Conservation (phyloP, 2,888 invertebrate species). For the Gasteruption jaculator region DNA sequence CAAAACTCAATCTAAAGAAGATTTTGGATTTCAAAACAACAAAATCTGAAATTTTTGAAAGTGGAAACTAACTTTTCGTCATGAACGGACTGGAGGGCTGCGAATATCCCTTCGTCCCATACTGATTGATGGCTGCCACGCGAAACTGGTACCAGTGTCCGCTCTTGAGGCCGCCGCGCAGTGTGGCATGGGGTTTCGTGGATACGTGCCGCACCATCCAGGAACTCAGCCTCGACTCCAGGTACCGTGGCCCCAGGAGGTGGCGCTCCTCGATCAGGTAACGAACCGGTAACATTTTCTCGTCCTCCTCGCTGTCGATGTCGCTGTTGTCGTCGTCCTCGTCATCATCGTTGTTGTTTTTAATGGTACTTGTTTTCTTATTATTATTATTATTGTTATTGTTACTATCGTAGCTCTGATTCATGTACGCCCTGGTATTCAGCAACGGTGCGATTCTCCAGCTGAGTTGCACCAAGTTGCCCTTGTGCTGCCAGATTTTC, state of each 20-base stretch:
- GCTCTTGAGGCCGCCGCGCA: conserved; percentile 60
- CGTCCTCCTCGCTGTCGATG: neutral
- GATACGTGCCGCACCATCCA: conserved; percentile 58
- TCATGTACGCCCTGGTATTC: too few species aligned
- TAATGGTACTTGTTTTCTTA: conserved; percentile 9
- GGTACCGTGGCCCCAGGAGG: conserved; percentile 64
- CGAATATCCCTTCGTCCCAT: conserved; percentile 71
- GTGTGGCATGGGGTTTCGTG: conserved; percentile 54
- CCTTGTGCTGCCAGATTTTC: conserved; percentile 34
- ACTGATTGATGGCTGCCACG: conserved; percentile 69
- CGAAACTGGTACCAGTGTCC: conserved; percentile 77
- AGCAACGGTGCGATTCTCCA: conserved; percentile 21
- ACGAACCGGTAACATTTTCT: too few species aligned
- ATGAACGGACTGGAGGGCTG: conserved; percentile 59
- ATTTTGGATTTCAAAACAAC: too few species aligned
- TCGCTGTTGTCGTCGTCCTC: conserved; percentile 10
- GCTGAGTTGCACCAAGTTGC: conserved; percentile 30
- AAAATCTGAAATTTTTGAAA: too few species aligned
- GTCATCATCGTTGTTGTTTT: conserved; percentile 7
- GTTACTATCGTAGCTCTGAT: conserved; percentile 7
- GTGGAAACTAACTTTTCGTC: conserved; percentile 41
- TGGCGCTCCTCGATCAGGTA: conserved; percentile 69
- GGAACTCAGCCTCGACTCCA: conserved; percentile 61
- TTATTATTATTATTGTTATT: too few species aligned
- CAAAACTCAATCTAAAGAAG: too few species aligned